These are phyloP conservation scores for Drosophila ananassae DNA, from an alignment of 1,140 invertebrate species.

Conservation along the genomic window DNA sequence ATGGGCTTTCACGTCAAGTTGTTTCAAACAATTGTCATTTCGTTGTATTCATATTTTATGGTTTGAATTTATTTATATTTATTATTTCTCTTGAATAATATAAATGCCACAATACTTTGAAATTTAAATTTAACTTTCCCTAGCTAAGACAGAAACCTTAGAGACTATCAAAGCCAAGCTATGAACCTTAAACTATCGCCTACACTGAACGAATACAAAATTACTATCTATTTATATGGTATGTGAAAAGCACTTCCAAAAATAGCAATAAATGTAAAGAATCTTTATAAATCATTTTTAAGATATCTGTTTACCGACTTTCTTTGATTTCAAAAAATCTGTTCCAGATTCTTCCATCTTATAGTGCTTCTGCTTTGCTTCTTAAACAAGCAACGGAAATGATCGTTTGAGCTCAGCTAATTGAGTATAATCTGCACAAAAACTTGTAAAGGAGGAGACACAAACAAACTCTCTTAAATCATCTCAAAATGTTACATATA, in stretches of 20 bases:
- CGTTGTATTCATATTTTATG: constrained; percentile 4
- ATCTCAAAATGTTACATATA: constrained; percentile 48
- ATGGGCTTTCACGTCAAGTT: constrained; percentile 8
- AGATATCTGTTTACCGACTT: background rate
- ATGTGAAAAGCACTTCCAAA: background rate
- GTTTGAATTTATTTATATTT: background rate
- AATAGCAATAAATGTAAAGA: background rate
- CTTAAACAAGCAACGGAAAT: constrained; percentile 49
- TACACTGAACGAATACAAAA: background rate
- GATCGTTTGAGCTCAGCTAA: constrained; percentile 35
- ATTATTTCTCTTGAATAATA: background rate
- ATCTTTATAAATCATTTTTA: background rate
- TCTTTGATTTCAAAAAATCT: background rate
- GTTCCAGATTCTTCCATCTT: background rate
- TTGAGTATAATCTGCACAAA: constrained; percentile 23
- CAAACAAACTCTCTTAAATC: constrained; percentile 14
- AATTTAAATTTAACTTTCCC: background rate
- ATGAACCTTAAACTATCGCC: background rate
- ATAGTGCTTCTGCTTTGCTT: background rate
- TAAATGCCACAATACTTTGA: background rate
- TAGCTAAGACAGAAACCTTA: constrained; percentile 1
- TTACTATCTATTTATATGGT: background rate
- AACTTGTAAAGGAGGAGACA: background rate
- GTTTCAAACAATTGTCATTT: constrained; percentile 20
- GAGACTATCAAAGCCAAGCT: background rate